These are phyloP conservation scores for Tortricodes alternella DNA, from an alignment of 2,888 invertebrate species.

Conservation along the genomic window DNA sequence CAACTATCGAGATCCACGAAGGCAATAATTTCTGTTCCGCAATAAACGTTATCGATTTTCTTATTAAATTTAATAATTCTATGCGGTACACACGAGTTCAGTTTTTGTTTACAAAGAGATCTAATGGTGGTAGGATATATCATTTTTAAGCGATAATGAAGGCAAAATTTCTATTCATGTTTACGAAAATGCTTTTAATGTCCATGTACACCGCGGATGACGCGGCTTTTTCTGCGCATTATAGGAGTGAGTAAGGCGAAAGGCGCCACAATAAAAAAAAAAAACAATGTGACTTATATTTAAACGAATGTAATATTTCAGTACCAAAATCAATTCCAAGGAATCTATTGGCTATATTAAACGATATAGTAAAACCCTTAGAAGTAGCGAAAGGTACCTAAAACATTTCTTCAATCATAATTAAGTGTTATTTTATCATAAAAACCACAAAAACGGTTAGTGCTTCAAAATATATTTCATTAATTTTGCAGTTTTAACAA, in stretches of 20 bases:
- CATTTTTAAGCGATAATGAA: background rate
- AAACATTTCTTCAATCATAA: background rate
- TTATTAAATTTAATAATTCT: constrained; percentile 72
- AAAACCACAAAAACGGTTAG: no score
- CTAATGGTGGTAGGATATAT: background rate
- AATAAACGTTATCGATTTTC: constrained; percentile 76
- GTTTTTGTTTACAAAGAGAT: constrained; percentile 1
- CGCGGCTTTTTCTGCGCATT: no score
- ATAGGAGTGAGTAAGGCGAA: no score
- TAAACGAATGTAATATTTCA: background rate
- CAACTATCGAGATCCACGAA: constrained; percentile 80
- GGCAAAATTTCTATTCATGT: no score
- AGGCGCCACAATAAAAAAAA: no score
- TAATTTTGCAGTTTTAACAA: background rate
- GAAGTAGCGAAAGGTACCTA: background rate
- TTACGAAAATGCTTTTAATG: no score
- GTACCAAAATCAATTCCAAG: background rate
- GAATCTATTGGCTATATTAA: background rate
- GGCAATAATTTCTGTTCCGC: constrained; percentile 72
- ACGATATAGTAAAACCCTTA: background rate
- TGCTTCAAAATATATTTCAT: no score
- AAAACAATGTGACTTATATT: background rate
- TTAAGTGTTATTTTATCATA: no score
- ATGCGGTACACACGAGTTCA: constrained; percentile 38
- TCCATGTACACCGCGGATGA: no score